Conservation (phyloP, 2,113 vertebrate genomes). For the Aphelocoma coerulescens region DNA sequence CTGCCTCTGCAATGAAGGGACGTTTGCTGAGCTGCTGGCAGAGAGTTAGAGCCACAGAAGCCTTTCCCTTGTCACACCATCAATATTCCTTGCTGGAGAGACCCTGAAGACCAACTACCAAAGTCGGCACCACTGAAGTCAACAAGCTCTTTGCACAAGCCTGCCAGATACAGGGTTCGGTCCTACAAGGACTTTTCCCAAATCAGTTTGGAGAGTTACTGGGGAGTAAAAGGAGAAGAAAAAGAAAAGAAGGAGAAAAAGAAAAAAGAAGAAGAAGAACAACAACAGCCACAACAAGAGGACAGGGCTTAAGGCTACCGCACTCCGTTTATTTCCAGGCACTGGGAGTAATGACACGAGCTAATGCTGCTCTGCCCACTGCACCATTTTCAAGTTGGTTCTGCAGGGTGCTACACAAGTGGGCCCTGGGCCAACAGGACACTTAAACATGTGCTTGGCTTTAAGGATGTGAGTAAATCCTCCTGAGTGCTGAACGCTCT, state of each 20-base stretch:
- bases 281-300: neutral
- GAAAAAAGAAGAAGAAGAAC: neutral
- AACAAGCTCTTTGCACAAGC: neutral
- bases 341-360: neutral
- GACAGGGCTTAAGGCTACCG: neutral
- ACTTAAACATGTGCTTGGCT: neutral
- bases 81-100: neutral
- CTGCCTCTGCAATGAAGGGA: too few relatives aligned
- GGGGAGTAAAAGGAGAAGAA: neutral
- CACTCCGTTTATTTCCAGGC: neutral
- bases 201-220: neutral
- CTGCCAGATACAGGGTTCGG: neutral
- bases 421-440: neutral
- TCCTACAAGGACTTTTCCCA: neutral
- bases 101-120: neutral
- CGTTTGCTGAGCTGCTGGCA: accelerated
- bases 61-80: neutral
- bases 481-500: neutral
- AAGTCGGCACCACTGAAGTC: neutral
- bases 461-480: neutral
- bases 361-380: neutral
- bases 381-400: neutral
- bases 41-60: neutral
- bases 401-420: neutral
- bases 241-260: neutral